Evolutionary conservation across 2,797 vertebrate species (phyloP), one percentile per base, ranked within the genome.

Genomic region (Macrochelys suwanniensis): DNA sequence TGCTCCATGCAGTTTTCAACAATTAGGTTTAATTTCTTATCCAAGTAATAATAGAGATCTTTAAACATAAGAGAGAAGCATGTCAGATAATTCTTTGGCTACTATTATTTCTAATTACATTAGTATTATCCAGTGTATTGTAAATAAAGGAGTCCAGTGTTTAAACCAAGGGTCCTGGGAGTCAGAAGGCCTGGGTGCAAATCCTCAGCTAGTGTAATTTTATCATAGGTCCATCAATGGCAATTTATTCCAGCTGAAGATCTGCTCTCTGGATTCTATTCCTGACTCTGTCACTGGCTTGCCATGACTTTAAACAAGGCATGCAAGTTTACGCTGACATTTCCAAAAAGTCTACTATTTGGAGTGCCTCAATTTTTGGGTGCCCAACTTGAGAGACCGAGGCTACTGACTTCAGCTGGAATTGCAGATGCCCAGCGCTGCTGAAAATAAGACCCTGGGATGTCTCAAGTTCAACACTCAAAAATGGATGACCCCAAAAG

Each of bases 1-100:
- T 31, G 68, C 6, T 81, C 85, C 0, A 0, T 89, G 74, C 16
- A 47, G 57, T 68, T 91, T 90, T 85, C 71, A 74, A 47, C 23
- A 49, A 79, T 78, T 95, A 56, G 87, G 6, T 96, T 95, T 90
- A 95, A 88, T 95, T 96, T 96, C 95, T 97, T 93, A 94, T 94
- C 94, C 85, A 89, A 94, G 65, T 84, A 93, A 80, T 94, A 90
- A 93, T 87, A 87, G 54, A 96, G 85, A 31, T 11, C 17, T 87
- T 84, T 56, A 42, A 92, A 95, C 85, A 6, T 1, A 1, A 87
- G 90, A 90, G 84, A 86, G 85, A 94, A 74, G 47, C 84, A 88
- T 0, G 19, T 81, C 89, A 93, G 45, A 88, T 96, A 90, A 93
- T 95, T 94, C 53, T 86, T 56, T 13, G 78, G 16, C 54, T 82